Evolutionary conservation across 1,140 invertebrate species (phyloP), one percentile per base, ranked within the genome.

Genomic region (Vanessa atalanta): DNA sequence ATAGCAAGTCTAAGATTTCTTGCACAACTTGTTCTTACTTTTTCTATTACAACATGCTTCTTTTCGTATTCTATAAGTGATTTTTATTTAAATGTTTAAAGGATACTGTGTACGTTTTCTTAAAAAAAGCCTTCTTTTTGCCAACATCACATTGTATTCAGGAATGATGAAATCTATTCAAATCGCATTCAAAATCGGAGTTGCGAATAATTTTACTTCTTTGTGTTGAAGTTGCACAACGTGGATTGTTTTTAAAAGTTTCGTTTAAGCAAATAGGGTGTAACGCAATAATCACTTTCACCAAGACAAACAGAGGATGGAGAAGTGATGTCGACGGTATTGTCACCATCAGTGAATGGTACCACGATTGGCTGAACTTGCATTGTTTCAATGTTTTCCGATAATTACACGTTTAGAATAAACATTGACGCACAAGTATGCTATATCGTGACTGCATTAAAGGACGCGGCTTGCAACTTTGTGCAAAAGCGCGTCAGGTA

Each of bases 261-360:
- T 85, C 75, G 78, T 73, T 83, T 80, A 87, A 85, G 85, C 84
- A 89, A 88, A 88, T 83, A 82, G 78, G 60, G 74, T 81, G 73
- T 73, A 82, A 81, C 82, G 83, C 78, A 84, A 90, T 84, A 89
- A 86, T 88, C 70, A 79, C 86, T 88, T 89, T 89, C 87, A 78
- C 86, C 82, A 80, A 85, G 76, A 87, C 87, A 92, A 90, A 92
- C 87, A 88, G 82, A 90, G 88, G 90, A 91, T 90, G 84, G 84
- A n/a, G 16, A 9, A 43, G 8, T 11, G 53, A 9, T 16, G 51
- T 9, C 83, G 80, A 57, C 78, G 55, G 80, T 77, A 87, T 88
- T 87, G 88, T 85, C 87, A 82, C 70, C 80, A 76, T 67, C 81
- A 55, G 82, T 77, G 75, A 83, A 43, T 43, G 9, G 79, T 78